phyloP scores from a whole-genome alignment of 2,113 vertebrate species.

The Saguinus imperator region DNA sequence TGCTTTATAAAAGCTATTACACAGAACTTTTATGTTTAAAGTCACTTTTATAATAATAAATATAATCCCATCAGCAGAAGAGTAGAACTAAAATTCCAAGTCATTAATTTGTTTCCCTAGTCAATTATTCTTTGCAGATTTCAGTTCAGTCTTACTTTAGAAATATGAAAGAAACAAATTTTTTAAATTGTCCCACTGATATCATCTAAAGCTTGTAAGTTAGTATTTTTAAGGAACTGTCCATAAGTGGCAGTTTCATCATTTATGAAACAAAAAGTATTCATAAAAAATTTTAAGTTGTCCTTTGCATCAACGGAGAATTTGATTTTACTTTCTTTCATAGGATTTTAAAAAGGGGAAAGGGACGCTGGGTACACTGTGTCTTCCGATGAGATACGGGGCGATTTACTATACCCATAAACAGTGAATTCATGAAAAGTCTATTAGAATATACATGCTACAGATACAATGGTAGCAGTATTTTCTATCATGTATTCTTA shows the following conservation, averaged over 20 bases:
- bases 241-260: background rate
- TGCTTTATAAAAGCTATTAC: background rate
- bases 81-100: conserved; percentile 43
- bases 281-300: conserved; percentile 7
- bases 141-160: conserved; percentile 23
- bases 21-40: conserved; percentile 22
- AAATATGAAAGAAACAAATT: conserved; percentile 20
- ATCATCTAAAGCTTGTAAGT: background rate
- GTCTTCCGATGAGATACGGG: background rate
- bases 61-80: conserved; percentile 22
- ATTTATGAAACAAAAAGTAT: background rate
- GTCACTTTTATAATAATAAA: conserved; percentile 57
- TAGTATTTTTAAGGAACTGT: background rate
- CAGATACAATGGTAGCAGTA: background rate
- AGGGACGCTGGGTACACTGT: background rate
- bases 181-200: background rate
- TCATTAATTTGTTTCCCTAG: conserved; percentile 36
- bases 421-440: background rate
- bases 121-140: conserved; percentile 34
- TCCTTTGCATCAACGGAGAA: background rate
- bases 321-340: background rate
- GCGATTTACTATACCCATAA: background rate
- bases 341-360: background rate
- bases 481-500: background rate
- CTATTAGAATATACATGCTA: background rate